phyloP scores from a whole-genome alignment of 2,888 invertebrate genomes.

The Chironomus riparius region DNA sequence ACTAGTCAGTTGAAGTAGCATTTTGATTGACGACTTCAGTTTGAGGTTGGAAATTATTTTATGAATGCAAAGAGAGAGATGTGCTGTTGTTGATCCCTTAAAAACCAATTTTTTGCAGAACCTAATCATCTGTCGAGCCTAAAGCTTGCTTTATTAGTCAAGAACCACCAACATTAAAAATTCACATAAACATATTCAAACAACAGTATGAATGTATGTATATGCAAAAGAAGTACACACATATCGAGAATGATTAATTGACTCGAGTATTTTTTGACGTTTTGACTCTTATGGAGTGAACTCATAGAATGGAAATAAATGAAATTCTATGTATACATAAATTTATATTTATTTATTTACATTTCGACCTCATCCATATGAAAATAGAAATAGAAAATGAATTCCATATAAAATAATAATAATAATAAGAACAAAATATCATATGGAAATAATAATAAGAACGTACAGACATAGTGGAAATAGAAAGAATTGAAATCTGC shows the following conservation, averaged over 20 bases:
- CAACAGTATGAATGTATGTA: background rate
- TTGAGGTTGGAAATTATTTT: too few species aligned
- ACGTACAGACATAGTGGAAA: background rate
- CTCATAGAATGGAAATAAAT: background rate
- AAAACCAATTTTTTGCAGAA: too few species aligned
- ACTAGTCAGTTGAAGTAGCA: too few species aligned
- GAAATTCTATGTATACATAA: background rate
- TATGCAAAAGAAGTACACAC: background rate
- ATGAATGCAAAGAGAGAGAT: too few species aligned
- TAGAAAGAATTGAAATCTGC: background rate
- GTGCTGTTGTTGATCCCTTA: too few species aligned
- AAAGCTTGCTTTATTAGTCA: too few species aligned
- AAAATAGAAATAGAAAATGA: too few species aligned
- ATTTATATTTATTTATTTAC: background rate
- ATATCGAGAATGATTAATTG: slow-evolving; percentile 18
- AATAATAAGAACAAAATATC: too few species aligned
- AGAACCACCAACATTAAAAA: background rate
- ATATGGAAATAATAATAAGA: too few species aligned
- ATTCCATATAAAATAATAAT: too few species aligned
- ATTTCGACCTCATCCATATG: background rate
- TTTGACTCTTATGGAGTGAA: slow-evolving; percentile 10
- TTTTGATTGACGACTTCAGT: too few species aligned
- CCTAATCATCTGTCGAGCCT: too few species aligned
- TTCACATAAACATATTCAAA: background rate
- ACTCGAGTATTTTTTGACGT: slow-evolving; percentile 19